Evolutionary conservation across 2,113 vertebrate genomes (phyloP), one percentile per base, ranked within the genome.

Genomic region (Ictalurus punctatus): DNA sequence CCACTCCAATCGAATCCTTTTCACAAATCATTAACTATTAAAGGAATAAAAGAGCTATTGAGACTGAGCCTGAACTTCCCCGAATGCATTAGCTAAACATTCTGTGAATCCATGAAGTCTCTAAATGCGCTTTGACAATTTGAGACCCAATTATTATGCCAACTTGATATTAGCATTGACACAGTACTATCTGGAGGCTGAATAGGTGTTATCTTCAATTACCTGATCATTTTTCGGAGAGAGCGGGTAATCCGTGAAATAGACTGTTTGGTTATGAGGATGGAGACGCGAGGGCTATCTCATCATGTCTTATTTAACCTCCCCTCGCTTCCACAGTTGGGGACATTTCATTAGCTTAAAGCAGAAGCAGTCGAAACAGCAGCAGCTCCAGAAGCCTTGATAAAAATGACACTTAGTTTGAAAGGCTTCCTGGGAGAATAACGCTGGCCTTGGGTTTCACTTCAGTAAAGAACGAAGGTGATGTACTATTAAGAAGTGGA

Each of bases 191-290:
- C 90, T 90, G 90, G 88, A 91, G 92, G 89, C 67, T 80, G 90
- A 80, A 91, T 79, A 88, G 88, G 89, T 85, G 90, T 90, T 88
- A 91, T 92, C 90, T 92, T 89, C 86, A 90, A 89, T 90, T 89
- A 93, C 91, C 90, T 91, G 90, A 92, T 92, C 88, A 89, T 91
- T 91, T 85, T 85, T 86, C 79, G 74, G 83, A 88, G 86, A 58
- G 91, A 93, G 90, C 93, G 92, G 91, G 91, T 94, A 92, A 94
- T 94, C 94, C 93, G 93, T 90, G 88, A 91, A 92, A 91, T 88
- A 91, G 91, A 86, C 86, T 91, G 92, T 93, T 90, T 87, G 90
- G 86, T 86, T 89, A 65, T 90, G 90, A 90, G 92, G 91, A 92
- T 80, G 91, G 82, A 88, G 90, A 93, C 91, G 86, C 87, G 23